Base-by-base conservation (phyloP, 2,797 vertebrate species). In the Eospalax fontanierii region DNA sequence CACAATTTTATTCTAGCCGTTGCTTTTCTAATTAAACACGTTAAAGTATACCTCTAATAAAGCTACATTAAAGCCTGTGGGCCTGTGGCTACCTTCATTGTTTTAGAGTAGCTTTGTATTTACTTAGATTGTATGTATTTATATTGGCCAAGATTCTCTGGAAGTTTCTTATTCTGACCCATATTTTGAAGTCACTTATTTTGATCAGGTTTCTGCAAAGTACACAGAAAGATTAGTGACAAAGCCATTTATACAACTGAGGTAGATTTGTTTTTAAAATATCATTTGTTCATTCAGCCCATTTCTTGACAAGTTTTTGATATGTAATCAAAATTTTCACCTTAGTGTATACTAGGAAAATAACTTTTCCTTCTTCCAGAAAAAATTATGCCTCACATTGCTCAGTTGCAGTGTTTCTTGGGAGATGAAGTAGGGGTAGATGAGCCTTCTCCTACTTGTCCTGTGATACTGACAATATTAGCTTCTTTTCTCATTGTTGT, bases 311-410 rank as follows among this genome's bases (percentile, higher is more conserved):
- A 46, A 81, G 22, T 24, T 87, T 90, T 81, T 85, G n/a, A 93
- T 63, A 43, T 73, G 30, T 2, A 30, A 68, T 66, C 59, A 82
- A 65, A 82, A 24, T 65, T 92, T 75, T 90, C 15, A 38, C 12
- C 50, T 95, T 78, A 75, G 16, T n/a, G 90, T 26, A 88, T 38
- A n/a, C 4, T 59, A 63, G 59, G 12, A 76, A 88, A 91, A 88
- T 40, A 1, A 57, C n/a, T 33, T 68, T 16, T 28, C 12, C 38
- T 14, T 82, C 30, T 79, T 82, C 28, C n/a, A n/a, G 33, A 80
- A 91, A 95, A n/a, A 80, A 57, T 82, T 21, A 75, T 10, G 87
- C 9, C 28, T 24, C 1, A 16, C 4, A 57, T 84, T 57, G 14
- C 40, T 94, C 63, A 88, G 26, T 14, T 78, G 6, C 43, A 54